Conservation (phyloP, 1,140 invertebrate species). For the Cydia amplana region DNA sequence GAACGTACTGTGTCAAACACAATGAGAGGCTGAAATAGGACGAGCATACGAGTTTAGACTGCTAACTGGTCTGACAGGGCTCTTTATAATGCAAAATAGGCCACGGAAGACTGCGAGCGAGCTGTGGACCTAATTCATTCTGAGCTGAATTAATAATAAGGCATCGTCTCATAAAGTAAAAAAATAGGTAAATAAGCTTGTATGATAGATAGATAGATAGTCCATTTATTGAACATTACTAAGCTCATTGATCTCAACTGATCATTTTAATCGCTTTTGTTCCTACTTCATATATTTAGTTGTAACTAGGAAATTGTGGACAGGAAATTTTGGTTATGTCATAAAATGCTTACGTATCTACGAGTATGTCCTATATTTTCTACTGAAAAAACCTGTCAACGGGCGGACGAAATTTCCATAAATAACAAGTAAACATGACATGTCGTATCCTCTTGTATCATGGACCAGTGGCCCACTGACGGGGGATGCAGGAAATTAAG, state of each 20-base stretch:
- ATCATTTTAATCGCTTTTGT: no score
- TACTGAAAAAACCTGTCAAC: neutral
- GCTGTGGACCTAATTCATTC: constrained; percentile 1
- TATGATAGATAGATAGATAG: no score
- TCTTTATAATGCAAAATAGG: constrained; percentile 32
- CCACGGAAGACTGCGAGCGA: neutral
- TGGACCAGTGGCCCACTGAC: constrained; percentile 37
- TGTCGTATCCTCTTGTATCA: constrained; percentile 10
- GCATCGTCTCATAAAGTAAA: neutral
- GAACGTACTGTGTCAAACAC: constrained; percentile 16
- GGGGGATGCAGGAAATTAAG: constrained; percentile 47
- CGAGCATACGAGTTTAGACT: constrained; percentile 19
- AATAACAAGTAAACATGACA: neutral
- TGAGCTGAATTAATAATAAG: neutral
- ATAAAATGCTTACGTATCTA: no score
- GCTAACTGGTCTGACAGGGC: constrained; percentile 24
- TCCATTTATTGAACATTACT: no score
- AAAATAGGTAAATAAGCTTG: neutral
- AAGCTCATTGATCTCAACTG: no score
- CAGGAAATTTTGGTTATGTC: no score
- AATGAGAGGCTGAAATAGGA: constrained; percentile 24
- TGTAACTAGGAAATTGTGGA: no score
- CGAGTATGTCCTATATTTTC: no score
- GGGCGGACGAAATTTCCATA: neutral
- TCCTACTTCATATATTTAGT: no score